Evolutionary conservation across 2,113 vertebrate species (phyloP).

Genomic region (Manacus vitellinus): DNA sequence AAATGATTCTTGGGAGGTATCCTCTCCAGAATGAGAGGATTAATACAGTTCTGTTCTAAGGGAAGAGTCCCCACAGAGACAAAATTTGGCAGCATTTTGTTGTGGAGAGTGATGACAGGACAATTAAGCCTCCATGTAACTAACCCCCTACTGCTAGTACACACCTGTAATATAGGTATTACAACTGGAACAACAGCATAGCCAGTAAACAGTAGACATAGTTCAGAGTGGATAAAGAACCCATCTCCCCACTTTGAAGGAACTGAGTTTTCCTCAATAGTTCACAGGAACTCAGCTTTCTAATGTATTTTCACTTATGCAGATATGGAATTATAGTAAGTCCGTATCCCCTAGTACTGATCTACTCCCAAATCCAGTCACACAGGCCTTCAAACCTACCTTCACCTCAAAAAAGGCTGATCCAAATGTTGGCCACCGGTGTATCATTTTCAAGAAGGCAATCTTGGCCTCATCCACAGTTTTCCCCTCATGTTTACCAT

Average conservation of each 20-base stretch:
- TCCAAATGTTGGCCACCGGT: slow-evolving; percentile 91
- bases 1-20: not conserved
- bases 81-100: not conserved
- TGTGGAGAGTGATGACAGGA: not conserved
- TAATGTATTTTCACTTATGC: not conserved
- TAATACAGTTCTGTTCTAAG: not conserved
- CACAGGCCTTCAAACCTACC: slow-evolving; percentile 72
- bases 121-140: not conserved
- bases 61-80: not conserved
- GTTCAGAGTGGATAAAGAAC: not conserved
- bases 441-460: slow-evolving; percentile 86
- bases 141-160: not conserved
- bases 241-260: not conserved
- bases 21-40: not conserved
- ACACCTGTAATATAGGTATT: not conserved
- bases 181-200: not conserved
- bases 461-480: slow-evolving; percentile 85
- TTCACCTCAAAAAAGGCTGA: slow-evolving; percentile 98
- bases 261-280: not conserved
- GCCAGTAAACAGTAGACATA: not conserved
- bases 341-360: not conserved
- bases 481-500: slow-evolving; percentile 80
- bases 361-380: not conserved
- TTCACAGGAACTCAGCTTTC: not conserved
- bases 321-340: not conserved